A percentile compares a stretch with the other conserved stretches of the same genome.
These are phyloP conservation scores for Trypoxylus dichotomus DNA, from an alignment of 1,140 invertebrate species.

Conservation along the genomic window DNA sequence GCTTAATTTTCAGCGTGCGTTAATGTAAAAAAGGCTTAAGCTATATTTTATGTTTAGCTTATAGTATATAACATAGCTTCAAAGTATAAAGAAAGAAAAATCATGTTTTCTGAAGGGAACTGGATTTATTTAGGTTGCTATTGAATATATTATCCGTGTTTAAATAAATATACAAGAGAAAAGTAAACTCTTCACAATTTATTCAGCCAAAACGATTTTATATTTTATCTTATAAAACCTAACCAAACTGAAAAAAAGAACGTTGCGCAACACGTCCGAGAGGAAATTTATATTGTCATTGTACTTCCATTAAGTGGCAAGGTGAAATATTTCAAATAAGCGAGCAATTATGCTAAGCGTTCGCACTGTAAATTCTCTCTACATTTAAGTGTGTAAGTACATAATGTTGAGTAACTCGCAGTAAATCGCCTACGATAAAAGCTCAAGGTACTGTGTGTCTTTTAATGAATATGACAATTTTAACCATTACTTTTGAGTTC, in stretches of 20 bases:
- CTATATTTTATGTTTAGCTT: no score
- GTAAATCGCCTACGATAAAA: neutral
- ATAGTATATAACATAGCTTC: no score
- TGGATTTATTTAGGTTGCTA: no score
- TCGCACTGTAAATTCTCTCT: neutral
- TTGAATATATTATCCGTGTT: no score
- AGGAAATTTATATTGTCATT: neutral
- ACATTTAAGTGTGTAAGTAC: neutral
- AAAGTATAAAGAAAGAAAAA: no score
- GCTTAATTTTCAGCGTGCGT: no score
- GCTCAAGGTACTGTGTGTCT: neutral
- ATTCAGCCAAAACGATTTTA: no score
- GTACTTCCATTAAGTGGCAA: conserved; percentile 2
- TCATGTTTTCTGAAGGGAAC: no score
- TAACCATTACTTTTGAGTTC: neutral
- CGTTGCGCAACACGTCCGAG: neutral
- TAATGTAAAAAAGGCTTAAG: no score
- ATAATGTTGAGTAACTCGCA: neutral
- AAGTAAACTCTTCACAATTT: no score
- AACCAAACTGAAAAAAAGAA: neutral
- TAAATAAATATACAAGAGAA: no score
- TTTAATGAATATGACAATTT: neutral
- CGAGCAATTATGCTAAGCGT: neutral
- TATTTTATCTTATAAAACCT: neutral
- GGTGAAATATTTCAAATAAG: conserved; percentile 7